Evolutionary conservation across 2,888 invertebrate genomes (phyloP), one percentile per base, ranked within the genome.

Genomic region (Miltochrista miniata): DNA sequence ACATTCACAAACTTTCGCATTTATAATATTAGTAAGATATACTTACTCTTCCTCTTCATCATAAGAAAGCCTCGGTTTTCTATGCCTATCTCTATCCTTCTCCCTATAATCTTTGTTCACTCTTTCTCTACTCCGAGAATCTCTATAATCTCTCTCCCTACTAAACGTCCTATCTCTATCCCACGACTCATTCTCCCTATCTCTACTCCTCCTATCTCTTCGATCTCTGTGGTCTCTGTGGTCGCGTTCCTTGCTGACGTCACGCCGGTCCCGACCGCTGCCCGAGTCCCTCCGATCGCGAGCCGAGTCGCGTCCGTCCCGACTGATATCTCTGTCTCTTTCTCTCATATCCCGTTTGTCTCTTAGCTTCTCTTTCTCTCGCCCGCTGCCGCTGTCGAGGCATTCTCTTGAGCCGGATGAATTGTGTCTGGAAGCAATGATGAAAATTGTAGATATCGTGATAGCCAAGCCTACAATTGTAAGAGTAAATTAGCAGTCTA

Each of bases 41-140:
- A 83, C 94, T 92, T 70, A 95, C 94, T 95, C 95, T 75, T 94
- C 95, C 53, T 95, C 95, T 57, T 95, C 95, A 54, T 95, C 95
- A 69, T 95, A 95, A 53, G 95, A 95, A 64, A 93, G 93, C 68
- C 93, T 84, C 11, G 93, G 87, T 74, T 94, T 92, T 74, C 94
- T 87, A 70, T 94, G 94, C 54, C 93, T 81, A 48, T 88, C 85
- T 37, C 85, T 76, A 34, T 90, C 90, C 61, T 86, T 90, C 47
- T 88, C 91, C 69, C 93, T 80, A 56, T 90, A 90, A 59, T 92
- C 85, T 82, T 89, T 77, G 75, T 86, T 75, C 88, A 92, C 64
- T 87, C 94, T 69, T 66, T 86, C 78, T 79, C 93, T 56, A 85
- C 92, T 70, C 66, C 89, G 68, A 18, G 87, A 83, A 59, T 86